phyloP scores from a whole-genome alignment of 2,113 vertebrate species.

The Myrmecophaga tridactyla region DNA sequence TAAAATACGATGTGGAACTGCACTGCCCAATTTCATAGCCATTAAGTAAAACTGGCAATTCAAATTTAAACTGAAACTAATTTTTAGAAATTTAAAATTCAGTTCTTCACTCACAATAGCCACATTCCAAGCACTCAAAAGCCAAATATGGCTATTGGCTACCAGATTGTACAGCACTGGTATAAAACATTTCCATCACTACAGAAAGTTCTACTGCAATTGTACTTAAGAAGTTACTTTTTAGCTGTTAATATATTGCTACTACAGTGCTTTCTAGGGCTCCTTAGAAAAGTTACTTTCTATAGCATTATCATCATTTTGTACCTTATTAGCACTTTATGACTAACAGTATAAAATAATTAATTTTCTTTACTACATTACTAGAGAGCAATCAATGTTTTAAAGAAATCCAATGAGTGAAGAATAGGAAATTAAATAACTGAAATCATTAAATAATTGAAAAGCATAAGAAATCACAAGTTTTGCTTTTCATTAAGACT shows the following conservation, averaged over 20 bases:
- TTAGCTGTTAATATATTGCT: background rate
- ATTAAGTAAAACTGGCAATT: background rate
- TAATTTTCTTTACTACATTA: constrained; percentile 24
- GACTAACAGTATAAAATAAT: constrained; percentile 2
- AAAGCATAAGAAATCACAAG: constrained; percentile 16
- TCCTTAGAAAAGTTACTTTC: background rate
- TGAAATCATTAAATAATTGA: background rate
- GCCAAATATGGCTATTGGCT: background rate
- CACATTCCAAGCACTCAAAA: background rate
- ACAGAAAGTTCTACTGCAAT: background rate
- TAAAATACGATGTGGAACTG: background rate
- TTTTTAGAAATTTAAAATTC: constrained; percentile 23
- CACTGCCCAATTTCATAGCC: background rate
- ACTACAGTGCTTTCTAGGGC: background rate
- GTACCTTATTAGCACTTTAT: background rate
- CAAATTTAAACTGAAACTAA: background rate
- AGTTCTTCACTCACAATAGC: background rate
- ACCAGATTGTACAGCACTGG: background rate
- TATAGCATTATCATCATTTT: background rate
- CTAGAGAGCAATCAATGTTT: background rate
- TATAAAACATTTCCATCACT: background rate
- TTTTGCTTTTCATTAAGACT: constrained; percentile 39
- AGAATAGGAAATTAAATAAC: constrained; percentile 5
- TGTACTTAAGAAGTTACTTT: background rate
- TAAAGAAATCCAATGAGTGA: constrained; percentile 36